phyloP scores from a whole-genome alignment of 53 echinoderm and acorn worm species.

The Antedon mediterranea region DNA sequence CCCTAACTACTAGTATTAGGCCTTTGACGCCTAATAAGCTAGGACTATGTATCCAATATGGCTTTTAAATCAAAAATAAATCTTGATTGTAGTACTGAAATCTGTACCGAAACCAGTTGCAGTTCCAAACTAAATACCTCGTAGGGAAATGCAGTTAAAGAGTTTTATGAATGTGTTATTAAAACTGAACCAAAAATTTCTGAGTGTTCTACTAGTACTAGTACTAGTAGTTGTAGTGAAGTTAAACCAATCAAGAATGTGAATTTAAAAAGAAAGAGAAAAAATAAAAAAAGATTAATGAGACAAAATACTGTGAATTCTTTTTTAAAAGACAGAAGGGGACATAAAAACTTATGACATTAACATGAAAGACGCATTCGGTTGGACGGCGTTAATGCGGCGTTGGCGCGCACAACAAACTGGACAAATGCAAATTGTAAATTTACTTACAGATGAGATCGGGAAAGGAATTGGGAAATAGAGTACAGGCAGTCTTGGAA shows the following conservation, averaged over 20 bases:
- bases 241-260: too few relatives aligned
- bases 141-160: constrained; percentile 42
- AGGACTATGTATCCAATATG: too few relatives aligned
- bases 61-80: not conserved
- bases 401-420: constrained; percentile 50
- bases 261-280: not conserved
- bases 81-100: not conserved
- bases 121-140: not conserved
- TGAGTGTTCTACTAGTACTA: too few relatives aligned
- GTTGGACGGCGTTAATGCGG: constrained; percentile 91
- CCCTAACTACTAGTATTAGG: too few relatives aligned
- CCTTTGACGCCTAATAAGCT: too few relatives aligned
- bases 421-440: constrained; percentile 20
- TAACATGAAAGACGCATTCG: constrained; percentile 30
- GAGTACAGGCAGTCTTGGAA: constrained; percentile 70
- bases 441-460: constrained; percentile 10
- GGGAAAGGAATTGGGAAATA: constrained; percentile 69
- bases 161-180: constrained; percentile 68
- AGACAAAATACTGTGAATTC: constrained; percentile 1
- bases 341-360: constrained; percentile 26
- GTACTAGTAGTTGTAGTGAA: not conserved
- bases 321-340: constrained; percentile 46
- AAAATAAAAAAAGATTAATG: not conserved
- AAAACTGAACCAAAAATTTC: not conserved
- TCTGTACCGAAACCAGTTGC: too few relatives aligned